Base-by-base conservation (phyloP, 2,888 invertebrate genomes). In the Tachina fera region DNA sequence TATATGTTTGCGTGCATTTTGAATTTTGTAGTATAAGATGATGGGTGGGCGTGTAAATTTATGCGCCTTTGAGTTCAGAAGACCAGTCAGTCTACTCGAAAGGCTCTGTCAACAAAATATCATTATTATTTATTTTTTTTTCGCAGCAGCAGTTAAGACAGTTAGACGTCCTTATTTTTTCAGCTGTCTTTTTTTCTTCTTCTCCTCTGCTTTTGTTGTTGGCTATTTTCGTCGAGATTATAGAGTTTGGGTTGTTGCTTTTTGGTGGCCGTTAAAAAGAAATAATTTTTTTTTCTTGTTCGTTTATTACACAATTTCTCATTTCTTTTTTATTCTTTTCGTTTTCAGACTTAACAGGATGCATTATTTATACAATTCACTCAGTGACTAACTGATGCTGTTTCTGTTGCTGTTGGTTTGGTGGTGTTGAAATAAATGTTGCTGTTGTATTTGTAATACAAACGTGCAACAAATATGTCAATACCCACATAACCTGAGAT, bases 311-410 rank as follows among this genome's bases (percentile, higher is more conserved):
- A 67, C 31, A 31, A 14, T n/a, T 75, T 45, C n/a, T 11, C 76
- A 31, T 58, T 49, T 68, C 65, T 61, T 60, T 14, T 68, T 65
- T 22, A 53, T 63, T 49, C 61, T 68, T 56, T 41, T 68, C 68
- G 9, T 60, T 56, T 68, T 60, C 65, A 60, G 74, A 68, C 68
- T 77, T 81, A 74, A 68, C 68, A 77, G 81, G 72, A 81, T 84
- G 84, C 76, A 84, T 84, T 77, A 81, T 81, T 84, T 77, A 81
- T 81, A 81, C 47, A 68, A 81, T 81, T 56, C 22, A 81, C 61
- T 74, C 53, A 53, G 67, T 60, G 58, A 43, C 49, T 60, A 61
- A 11, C 70, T 22, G 68, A 22, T 43, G 9, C 68, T 76, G 53
- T 10, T 58, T 19, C 22, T 72, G 71, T 14, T 67, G 31, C 49